Base-by-base conservation (phyloP, 2,113 vertebrate genomes). In the Aptenodytes forsteri region DNA sequence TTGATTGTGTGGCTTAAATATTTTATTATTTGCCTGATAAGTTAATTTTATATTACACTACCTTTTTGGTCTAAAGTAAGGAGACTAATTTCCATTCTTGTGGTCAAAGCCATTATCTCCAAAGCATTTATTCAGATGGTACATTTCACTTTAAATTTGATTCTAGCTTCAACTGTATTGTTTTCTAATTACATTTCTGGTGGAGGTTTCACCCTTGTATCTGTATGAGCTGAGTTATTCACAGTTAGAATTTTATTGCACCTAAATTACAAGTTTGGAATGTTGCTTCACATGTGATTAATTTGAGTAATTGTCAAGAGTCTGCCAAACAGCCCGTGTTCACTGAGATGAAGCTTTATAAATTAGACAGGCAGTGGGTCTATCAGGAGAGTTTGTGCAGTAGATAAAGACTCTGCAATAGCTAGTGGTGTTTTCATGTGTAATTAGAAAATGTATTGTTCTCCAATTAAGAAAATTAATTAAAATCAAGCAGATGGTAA, bases 241-340 rank as follows among this genome's bases (percentile, higher is more conserved):
- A 95, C 87, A 83, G 86, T 88, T 94, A 76, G 83, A 93, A 95
- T 96, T 96, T 97, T 96, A 97, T 93, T 94, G 84, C 52, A 84
- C 72, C 87, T 96, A 96, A 97, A 96, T 97, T 94, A 94, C 89
- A 90, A 96, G 78, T 96, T 90, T 94, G 69, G 76, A 96, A 85
- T 88, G 72, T 89, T 96, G 59, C 76, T 98, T 97, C 96, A 97
- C 72, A 84, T 97, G 84, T 95, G 96, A 97, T 97, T 98, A 97
- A 95, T 96, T 95, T 96, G 92, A 97, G 87, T 94, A 97, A 98
- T 97, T 96, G 87, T 95, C 93, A 92, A 47, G 95, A 93, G 75
- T 52, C 94, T 95, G 84, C 96, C 93, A 96, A 95, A 94, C 54
- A 95, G 79, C 46, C 61, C 3, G 2, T 91, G 91, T 89, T 97